Base-by-base conservation (phyloP, 2,113 vertebrate species). In the Phaethon lepturus region DNA sequence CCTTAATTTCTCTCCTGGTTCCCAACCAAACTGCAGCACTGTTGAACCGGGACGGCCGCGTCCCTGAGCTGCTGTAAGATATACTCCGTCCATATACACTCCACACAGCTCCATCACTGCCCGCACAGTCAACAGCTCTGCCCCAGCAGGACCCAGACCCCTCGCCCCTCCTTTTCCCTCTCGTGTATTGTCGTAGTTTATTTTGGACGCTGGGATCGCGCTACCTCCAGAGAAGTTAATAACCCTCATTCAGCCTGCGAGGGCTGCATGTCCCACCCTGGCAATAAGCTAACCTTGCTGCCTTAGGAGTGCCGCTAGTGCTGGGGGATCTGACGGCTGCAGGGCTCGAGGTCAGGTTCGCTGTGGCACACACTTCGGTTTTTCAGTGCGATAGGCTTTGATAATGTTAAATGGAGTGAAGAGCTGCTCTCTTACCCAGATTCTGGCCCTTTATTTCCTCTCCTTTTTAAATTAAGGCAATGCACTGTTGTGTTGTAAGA, bases 401-500 rank as follows among this genome's bases (percentile, higher is more conserved):
- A 96, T 85, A 69, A 68, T 19, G 17, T 29, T 72, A 88, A 92
- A 76, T 44, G 28, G 63, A 88, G 50, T 31, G 29, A 87, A 79
- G 58, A 67, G 45, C n/a, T 89, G 9, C 59, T 77, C 69, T 78
- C 52, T 81, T 49, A 71, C 66, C 52, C 79, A 85, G 56, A 81
- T 85, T 29, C 52, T 72, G 25, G 9, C 49, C 77, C 69, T 56
- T 74, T 86, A 69, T 56, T 74, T 17, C 28, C 19, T 47, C 52
- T 75, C 56, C 55, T 91, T 74, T 91, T 91, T 71, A 87, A 96
- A 93, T 72, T 6, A 85, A 95, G 81, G 90, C 90, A 38, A 62
- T n/a, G 87, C 66, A 17, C 66, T 7, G 19, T 28, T 44, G 77
- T 0, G 0, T 68, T 91, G 74, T 90, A 40, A 86, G 93, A 93